phyloP scores from a whole-genome alignment of 2,797 vertebrate species.

The Notolepis coatsorum region DNA sequence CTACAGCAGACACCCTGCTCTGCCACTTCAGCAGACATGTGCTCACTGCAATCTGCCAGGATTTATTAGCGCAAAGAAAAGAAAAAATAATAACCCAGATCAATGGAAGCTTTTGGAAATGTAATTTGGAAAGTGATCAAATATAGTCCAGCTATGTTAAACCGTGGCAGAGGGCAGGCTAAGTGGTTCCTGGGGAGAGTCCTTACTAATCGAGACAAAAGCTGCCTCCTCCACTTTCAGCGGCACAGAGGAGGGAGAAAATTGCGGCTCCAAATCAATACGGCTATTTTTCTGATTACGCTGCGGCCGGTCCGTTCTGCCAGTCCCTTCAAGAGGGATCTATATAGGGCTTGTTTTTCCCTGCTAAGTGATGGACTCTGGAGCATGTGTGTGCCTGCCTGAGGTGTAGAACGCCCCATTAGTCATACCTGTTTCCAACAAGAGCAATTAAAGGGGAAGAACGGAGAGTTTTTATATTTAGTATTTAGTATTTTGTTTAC shows the following conservation, averaged over 20 bases:
- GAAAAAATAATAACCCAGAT: too few species aligned
- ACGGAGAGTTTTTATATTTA: too few species aligned
- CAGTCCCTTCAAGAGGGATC: not conserved
- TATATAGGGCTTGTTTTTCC: constrained; percentile 17
- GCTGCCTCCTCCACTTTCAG: not conserved
- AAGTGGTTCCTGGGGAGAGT: not conserved
- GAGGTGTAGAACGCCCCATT: constrained; percentile 16
- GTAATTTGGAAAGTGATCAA: constrained; percentile 1
- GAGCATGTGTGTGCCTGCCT: constrained; percentile 11
- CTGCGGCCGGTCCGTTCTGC: not conserved
- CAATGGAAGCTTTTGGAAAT: not conserved
- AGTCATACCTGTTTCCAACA: not conserved
- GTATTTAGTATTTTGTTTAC: too few species aligned
- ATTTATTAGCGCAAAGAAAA: not conserved
- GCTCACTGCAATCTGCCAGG: not conserved
- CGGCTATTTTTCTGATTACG: not conserved
- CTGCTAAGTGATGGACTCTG: not conserved
- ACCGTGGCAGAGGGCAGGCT: not conserved
- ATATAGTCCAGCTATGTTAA: not conserved
- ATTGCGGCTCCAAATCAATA: not conserved
- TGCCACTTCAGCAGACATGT: too few species aligned
- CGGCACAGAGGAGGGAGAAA: not conserved
- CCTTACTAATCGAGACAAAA: not conserved
- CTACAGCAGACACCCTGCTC: too few species aligned
- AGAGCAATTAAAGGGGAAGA: not conserved